These are phyloP conservation scores for Lathronympha strigana DNA, from an alignment of 2,888 invertebrate species.

Conservation along the genomic window DNA sequence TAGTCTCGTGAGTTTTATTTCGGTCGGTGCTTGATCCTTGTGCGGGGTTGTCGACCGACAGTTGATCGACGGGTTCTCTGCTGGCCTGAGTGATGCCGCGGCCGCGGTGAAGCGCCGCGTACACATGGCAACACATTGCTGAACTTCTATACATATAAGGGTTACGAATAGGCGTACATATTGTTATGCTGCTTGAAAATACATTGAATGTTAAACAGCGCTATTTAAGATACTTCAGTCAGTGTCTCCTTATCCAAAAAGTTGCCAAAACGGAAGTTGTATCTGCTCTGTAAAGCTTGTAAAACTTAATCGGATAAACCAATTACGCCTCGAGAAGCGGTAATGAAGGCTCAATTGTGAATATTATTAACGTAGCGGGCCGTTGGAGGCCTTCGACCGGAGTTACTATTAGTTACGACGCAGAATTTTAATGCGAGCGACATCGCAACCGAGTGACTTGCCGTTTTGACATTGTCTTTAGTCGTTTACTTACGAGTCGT, in stretches of 20 bases:
- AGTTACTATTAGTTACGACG: conserved; percentile 35
- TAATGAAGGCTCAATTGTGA: conserved; percentile 25
- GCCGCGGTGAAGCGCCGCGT: conserved; percentile 4
- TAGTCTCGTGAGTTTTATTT: conserved; percentile 22
- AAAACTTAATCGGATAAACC: background rate
- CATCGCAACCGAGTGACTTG: conserved; percentile 33
- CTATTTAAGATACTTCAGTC: background rate
- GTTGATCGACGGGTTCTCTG: conserved; percentile 47
- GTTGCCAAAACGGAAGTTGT: conserved; percentile 2
- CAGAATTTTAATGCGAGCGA: conserved; percentile 44
- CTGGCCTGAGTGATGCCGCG: conserved; percentile 32
- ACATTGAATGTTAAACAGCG: background rate
- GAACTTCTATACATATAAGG: background rate
- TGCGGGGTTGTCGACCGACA: conserved; percentile 55
- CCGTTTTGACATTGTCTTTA: conserved; percentile 11
- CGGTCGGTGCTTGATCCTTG: conserved; percentile 31
- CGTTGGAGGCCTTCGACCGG: conserved; percentile 23
- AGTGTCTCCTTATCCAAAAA: background rate
- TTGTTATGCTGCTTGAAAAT: background rate
- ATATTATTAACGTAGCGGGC: conserved; percentile 16
- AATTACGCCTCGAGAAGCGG: conserved; percentile 1
- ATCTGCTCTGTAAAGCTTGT: background rate
- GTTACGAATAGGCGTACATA: no score
- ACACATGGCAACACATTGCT: background rate
- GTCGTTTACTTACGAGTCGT: conserved; percentile 2